Percentiles rank a stretch among this genome's conserved stretches.
These are phyloP conservation scores for Zaprionus bogoriensis DNA, from an alignment of 2,888 invertebrate genomes.

Conservation along the genomic window DNA sequence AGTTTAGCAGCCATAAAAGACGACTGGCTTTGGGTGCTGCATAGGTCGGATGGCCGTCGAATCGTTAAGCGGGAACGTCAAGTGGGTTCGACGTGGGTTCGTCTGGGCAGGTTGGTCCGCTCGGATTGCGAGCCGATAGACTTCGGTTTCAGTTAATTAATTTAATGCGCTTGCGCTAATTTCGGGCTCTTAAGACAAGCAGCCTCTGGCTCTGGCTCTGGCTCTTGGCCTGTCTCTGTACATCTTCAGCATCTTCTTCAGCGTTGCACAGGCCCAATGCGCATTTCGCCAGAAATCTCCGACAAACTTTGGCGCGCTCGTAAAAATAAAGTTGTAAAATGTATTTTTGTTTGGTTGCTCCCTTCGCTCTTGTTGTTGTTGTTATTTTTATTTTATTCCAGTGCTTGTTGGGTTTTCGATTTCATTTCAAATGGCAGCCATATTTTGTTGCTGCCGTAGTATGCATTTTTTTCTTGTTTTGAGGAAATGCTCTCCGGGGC, in stretches of 20 bases:
- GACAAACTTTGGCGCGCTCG: constrained; percentile 62
- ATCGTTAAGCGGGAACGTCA: constrained; percentile 39
- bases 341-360: constrained; percentile 46
- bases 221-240: constrained; percentile 8
- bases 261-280: constrained; percentile 19
- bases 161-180: constrained; percentile 71
- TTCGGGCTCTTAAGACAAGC: constrained; percentile 57
- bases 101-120: constrained; percentile 6
- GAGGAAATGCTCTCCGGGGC: constrained; percentile 42
- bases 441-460: constrained; percentile 47
- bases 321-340: constrained; percentile 78
- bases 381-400: constrained; percentile 13
- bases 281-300: constrained; percentile 48
- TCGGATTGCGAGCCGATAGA: constrained; percentile 62
- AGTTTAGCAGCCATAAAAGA: constrained; percentile 49
- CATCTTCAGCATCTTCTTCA: constrained; percentile 18
- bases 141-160: constrained; percentile 76
- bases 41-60: constrained; percentile 16
- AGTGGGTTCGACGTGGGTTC: constrained; percentile 15
- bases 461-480: constrained; percentile 43
- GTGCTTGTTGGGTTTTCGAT: constrained; percentile 61
- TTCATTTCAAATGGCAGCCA: constrained; percentile 68
- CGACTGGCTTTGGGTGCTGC: constrained; percentile 22
- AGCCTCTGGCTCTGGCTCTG: constrained; percentile 23
- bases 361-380: constrained; percentile 18